phyloP scores from a whole-genome alignment of 2,797 vertebrate species.

The Hoplostethus atlanticus region DNA sequence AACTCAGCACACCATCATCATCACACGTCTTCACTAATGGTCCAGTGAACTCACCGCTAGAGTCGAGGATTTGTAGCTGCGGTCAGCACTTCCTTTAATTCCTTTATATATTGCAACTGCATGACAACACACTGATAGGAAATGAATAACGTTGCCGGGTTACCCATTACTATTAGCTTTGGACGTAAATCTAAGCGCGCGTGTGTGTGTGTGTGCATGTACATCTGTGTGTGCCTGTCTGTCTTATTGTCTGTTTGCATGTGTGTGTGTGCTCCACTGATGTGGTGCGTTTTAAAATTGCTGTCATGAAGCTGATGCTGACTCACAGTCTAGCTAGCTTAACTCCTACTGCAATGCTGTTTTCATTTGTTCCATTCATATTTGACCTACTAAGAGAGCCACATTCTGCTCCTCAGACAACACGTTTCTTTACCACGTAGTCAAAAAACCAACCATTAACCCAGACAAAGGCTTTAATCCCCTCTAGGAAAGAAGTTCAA shows the following conservation, averaged over 20 bases:
- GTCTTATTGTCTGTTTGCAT: constrained; percentile 17
- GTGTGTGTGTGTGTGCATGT: constrained; percentile 2
- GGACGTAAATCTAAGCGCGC: background rate
- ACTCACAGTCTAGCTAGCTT: constrained; percentile 67
- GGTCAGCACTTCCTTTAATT: constrained; percentile 17
- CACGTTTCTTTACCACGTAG: constrained; percentile 28
- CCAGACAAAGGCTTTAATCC: constrained; percentile 39
- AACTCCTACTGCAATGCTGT: constrained; percentile 19
- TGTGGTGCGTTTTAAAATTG: constrained; percentile 15
- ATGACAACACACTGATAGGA: constrained; percentile 10
- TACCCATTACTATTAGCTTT: background rate
- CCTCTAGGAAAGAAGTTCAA: background rate
- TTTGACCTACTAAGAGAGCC: constrained; percentile 61
- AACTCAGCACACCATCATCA: constrained; percentile 43
- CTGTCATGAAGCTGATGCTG: constrained; percentile 35
- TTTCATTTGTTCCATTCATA: constrained; percentile 67
- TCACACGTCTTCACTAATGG: constrained; percentile 45
- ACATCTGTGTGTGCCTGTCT: background rate
- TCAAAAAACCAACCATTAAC: constrained; percentile 10
- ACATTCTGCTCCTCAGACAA: constrained; percentile 31
- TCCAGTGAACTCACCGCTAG: constrained; percentile 12
- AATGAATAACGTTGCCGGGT: background rate
- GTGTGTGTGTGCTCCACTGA: constrained; percentile 12
- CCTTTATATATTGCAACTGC: constrained; percentile 19
- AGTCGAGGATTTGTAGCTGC: constrained; percentile 2